Evolutionary conservation across 2,113 vertebrate species (phyloP).

Genomic region (Pipra filicauda): DNA sequence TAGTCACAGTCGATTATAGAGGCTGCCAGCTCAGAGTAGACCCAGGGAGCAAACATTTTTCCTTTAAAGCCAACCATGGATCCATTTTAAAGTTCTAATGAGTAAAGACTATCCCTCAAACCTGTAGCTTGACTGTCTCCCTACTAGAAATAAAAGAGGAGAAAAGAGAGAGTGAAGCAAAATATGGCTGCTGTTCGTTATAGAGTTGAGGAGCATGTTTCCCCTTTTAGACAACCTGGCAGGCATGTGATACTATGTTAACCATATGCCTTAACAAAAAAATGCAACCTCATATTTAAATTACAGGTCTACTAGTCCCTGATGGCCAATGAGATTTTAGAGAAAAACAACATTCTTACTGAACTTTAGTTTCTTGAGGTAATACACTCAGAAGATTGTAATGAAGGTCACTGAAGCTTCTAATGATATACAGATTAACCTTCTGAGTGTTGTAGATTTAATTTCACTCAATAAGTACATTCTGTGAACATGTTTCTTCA

Average conservation of each 20-base stretch:
- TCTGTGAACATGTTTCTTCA: conserved; percentile 29
- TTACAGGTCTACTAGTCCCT: background rate
- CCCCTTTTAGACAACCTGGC: background rate
- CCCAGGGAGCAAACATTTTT: background rate
- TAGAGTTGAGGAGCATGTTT: background rate
- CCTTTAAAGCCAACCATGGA: background rate
- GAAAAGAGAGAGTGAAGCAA: background rate
- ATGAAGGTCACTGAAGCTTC: conserved; percentile 4
- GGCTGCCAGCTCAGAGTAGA: background rate
- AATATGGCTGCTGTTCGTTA: background rate
- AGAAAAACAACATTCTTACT: background rate
- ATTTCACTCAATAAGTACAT: conserved; percentile 13
- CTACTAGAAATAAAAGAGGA: background rate
- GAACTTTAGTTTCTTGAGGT: background rate
- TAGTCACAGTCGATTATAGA: background rate
- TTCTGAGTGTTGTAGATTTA: background rate
- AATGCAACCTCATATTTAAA: background rate
- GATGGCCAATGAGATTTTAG: background rate
- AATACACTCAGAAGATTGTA: background rate
- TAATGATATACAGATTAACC: background rate
- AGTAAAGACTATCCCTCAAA: background rate
- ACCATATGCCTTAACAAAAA: background rate
- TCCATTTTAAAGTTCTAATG: background rate
- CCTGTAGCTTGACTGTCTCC: background rate
- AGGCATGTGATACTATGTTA: background rate